Base-by-base conservation (phyloP, 1,140 invertebrate species). In the Nylanderia fulva region DNA sequence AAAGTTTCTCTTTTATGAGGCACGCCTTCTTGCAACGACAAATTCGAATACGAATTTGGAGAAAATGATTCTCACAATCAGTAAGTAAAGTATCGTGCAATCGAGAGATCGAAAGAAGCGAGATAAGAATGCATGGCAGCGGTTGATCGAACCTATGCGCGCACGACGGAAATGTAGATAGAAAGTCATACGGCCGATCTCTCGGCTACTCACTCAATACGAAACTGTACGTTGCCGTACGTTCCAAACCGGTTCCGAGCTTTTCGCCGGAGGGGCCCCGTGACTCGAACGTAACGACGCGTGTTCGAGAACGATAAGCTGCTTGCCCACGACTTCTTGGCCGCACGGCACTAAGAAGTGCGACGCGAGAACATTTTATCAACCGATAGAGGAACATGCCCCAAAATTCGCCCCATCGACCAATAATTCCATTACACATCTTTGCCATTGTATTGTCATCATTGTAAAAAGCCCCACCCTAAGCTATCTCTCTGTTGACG, bases 231-330 rank as follows among this genome's bases (percentile, higher is more conserved):
- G 45, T 18, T 45, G 11, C 42, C 2, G 42, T 48, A 48, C 79
- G 79, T 42, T 84, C 85, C n/a, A 60, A 90, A 89, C 88, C 88
- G 88, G 88, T 90, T 90, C 54, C 63, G 52, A 69, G 86, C 52
- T 89, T 80, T 66, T 72, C 71, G 88, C 87, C 80, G 63, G 80
- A 89, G 85, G 88, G 85, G 75, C 74, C 87, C 74, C 85, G 75
- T 84, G 69, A 87, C 88, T 89, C 88, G 88, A 90, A 89, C 88
- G 88, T 90, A 90, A 90, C 88, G 82, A 89, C 88, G 88, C 88
- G 69, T 89, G 85, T 80, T 89, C 76, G 85, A 58, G 64, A 82
- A 89, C 85, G 85, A 77, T 89, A 87, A 89, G 84, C 66, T 60
- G 74, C 79, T 42, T 48, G 45, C 13, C 64, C 87, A 82, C 61